Base-by-base conservation (phyloP, 2,113 vertebrate genomes). In the Zosterops lateralis region DNA sequence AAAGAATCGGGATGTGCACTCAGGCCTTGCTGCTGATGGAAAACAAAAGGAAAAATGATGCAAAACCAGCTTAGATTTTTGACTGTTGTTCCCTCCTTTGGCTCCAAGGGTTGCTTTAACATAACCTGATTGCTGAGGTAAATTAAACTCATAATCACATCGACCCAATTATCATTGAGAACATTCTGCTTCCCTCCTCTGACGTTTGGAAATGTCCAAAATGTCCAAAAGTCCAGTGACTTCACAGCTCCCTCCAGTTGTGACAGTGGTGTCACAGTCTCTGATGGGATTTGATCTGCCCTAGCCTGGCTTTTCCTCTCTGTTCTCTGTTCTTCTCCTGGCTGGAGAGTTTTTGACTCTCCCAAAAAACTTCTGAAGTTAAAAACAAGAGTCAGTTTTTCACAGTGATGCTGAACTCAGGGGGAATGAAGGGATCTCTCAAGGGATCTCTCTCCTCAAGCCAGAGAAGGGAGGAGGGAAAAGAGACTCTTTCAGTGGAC, bases 331-430 rank as follows among this genome's bases (percentile, higher is more conserved):
- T 36, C 36, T 36, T 36, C 36, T 28, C 40, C 70, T 53, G 65
- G 6, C 36, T 64, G 29, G 3, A 2, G 4, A 31, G 36, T 68
- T 44, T 68, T 44, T 2, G 4, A 7, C 14, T 82, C 15, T 40
- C 47, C 44, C 45, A 24, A 36, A 47, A 28, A n/a, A 19, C 18
- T 65, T 32, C 12, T 57, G 14, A 28, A 66, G 51, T 29, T 50
- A 66, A 65, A 90, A 75, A 11, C 19, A 25, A 36, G 38, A 36
- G 38, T 38, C 38, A 12, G 34, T 65, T 79, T 72, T 48, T 62
- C 42, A 20, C 32, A 13, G 38, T 1, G 1, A 8, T 17, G 58
- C 42, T 70, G 64, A 40, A 3, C 17, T 42, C 10, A 0, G 0
- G 26, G 65, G 26, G 74, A 48, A 2, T 1, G 66, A 26, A 34